Base-by-base conservation (phyloP, 2,888 invertebrate genomes). In the Ganaspis brasiliensis region DNA sequence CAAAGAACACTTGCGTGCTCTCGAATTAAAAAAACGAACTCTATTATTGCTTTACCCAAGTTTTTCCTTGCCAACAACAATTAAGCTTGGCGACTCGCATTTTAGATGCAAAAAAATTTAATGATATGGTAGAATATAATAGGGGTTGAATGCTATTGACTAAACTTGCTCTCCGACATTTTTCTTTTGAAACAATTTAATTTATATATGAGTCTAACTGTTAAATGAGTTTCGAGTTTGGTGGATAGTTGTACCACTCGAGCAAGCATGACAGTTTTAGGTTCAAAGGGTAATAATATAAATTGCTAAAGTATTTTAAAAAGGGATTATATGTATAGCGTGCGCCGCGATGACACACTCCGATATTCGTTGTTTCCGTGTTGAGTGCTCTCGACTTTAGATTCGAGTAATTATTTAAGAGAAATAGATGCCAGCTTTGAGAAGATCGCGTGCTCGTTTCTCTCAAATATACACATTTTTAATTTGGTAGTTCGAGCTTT, bases 171-270 rank as follows among this genome's bases (percentile, higher is more conserved):
- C 52, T 67, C 52, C 12, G 31, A 59, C 35, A 67, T 72, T 76
- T 77, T 75, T 74, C 73, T 78, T 75, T 81, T 77, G 74, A 74
- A 75, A 59, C 59, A 63, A 74, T 78, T 78, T 80, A 82, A 82
- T 82, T 82, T 83, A 81, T 83, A 77, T 77, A 73, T 73, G 80
- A 80, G 77, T 77, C 70, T 74, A 81, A 77, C 77, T 81, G 75
- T 79, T 77, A 79, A 79, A 76, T 37, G 52, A 37, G 72, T 56
- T 75, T 72, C 84, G 85, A 88, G 86, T 85, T 88, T 83, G 85
- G 89, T 84, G 89, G 87, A 87, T 88, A 89, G 89, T 86, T 88
- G 88, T 90, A 87, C 90, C 90, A 90, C 89, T 90, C 89, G 87
- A 89, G 84, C 78, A 85, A 89, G 88, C 89, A 88, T 88, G 90